Base-by-base conservation (phyloP, 2,113 vertebrate species). In the Neolamprologus kungweensis region DNA sequence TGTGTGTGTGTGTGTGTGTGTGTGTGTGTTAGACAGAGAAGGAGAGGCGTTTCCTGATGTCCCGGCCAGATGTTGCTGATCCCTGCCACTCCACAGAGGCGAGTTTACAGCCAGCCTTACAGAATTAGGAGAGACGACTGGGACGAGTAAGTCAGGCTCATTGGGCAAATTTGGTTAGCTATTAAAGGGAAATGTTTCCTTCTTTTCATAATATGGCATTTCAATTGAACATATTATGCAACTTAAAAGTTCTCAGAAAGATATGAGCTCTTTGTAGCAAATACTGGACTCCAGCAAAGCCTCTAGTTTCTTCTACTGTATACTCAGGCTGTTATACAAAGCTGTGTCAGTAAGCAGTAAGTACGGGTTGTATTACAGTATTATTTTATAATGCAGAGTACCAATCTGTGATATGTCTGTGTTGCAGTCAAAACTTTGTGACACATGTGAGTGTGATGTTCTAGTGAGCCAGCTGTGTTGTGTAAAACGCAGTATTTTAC, bases 51-150 rank as follows among this genome's bases (percentile, higher is more conserved):
- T 92, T 93, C 91, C 92, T 94, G 90, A 96, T 95, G 95, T 94
- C 91, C 93, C 93, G 82, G 92, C 95, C 96, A 97, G 96, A 97
- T 97, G 96, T 96, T 95, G 92, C 88, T 91, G 88, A 93, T 92
- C 93, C 92, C 90, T 91, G 89, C 92, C 93, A 93, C 93, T 95
- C 92, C 91, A 80, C 88, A 42, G 87, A 86, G 90, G 88, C 65
- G 91, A 83, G 90, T 94, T 94, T 90, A 94, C 82, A 92, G 90
- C 85, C 82, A 89, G 85, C 90, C 42, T 91, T 91, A 85, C 86
- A 90, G 88, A 92, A 93, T 94, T 92, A 91, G 82, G 23, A 89
- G 60, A 92, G 90, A 75, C 21, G 57, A 82, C 19, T 75, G 80
- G 83, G 88, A 87, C 51, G 1, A 81, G 71, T 19, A 8, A 68